Base-by-base conservation (phyloP, 64 coral and sea anemone species). In the Montipora foliosa region DNA sequence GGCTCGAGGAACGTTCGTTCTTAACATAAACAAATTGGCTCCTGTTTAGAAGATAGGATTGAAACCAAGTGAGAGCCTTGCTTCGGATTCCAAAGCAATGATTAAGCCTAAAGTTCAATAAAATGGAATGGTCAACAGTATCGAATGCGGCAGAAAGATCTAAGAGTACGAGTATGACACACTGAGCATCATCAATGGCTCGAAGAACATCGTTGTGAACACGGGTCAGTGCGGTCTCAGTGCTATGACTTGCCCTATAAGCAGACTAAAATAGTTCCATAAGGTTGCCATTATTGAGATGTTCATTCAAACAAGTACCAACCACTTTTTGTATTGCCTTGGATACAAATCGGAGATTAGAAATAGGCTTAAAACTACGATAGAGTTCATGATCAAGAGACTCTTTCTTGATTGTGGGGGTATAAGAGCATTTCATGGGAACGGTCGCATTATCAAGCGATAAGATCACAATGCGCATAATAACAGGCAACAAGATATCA, bases 261-360 rank as follows among this genome's bases (percentile, higher is more conserved):
- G 60, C 82, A 7, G 82, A 68, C 44, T 85, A 3, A 62, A 85
- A 85, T 15, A 64, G n/a, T 16, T 85, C 57, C 9, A 67, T 10
- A 13, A 85, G 25, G 12, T 24, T 67, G n/a, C 67, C 60, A 60
- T 66, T 66, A 13, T 66, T 12, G 67, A 85, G 24, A 64, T 85
- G 57, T 10, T 85, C 20, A 85, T 11, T 37, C 3, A 85, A 29
- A 10, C 66, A 67, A 71, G 6, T 2, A 87, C 22, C 61, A 2
- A 87, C 83, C 17, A 87, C 83, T 49, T 87, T 87, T 29, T 87
- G 44, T 71, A 49, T 87, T 37, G 64, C 46, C 12, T 81, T 60
- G 8, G 79, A 62, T 7, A 55, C 10, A 55, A 55, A 55, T 55
- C 52, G 5, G 6, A 7, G 52, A 55, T 55, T 55, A 7, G 52